These are phyloP conservation scores for Tetropium fuscum DNA, from an alignment of 2,888 invertebrate species.

Conservation along the genomic window DNA sequence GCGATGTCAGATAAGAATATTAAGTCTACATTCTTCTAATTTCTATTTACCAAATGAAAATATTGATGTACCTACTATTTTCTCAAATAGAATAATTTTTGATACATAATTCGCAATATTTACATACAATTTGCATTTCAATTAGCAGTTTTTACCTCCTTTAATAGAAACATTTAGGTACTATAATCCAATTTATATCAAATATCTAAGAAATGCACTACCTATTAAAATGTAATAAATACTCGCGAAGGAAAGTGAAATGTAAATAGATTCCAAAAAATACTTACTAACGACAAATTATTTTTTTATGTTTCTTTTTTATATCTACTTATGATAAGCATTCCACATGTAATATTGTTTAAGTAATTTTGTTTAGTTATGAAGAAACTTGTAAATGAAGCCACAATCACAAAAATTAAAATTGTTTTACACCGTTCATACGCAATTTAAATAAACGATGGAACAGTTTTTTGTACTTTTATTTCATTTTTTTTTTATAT, in stretches of 20 bases:
- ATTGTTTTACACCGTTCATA: slow-evolving; percentile 63
- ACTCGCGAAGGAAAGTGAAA: slow-evolving; percentile 9
- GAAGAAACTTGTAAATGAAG: slow-evolving; percentile 43
- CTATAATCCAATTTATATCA: not conserved
- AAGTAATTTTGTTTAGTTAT: slow-evolving; percentile 13
- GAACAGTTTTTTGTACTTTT: slow-evolving; percentile 16
- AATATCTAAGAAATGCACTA: slow-evolving; percentile 7
- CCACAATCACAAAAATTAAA: slow-evolving; percentile 59
- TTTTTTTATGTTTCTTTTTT: not conserved
- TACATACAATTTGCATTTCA: slow-evolving; percentile 13
- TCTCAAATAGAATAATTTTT: not conserved
- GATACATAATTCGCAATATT: slow-evolving; percentile 6
- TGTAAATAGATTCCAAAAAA: slow-evolving; percentile 14
- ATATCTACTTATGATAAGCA: not conserved
- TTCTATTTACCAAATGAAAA: slow-evolving; percentile 1
- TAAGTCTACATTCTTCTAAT: slow-evolving; percentile 1
- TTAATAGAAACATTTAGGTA: not conserved
- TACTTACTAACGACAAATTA: not conserved
- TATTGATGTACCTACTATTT: not conserved
- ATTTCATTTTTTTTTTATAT: not conserved
- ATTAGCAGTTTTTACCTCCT: not conserved
- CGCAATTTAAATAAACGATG: slow-evolving; percentile 53
- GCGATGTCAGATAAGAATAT: too few relatives aligned
- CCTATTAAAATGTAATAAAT: not conserved
- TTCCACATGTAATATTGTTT: not conserved